Percentiles rank a stretch among this genome's conserved stretches.
Evolutionary conservation across 2,113 vertebrate genomes (phyloP).

Genomic region (Anguilla japonica): DNA sequence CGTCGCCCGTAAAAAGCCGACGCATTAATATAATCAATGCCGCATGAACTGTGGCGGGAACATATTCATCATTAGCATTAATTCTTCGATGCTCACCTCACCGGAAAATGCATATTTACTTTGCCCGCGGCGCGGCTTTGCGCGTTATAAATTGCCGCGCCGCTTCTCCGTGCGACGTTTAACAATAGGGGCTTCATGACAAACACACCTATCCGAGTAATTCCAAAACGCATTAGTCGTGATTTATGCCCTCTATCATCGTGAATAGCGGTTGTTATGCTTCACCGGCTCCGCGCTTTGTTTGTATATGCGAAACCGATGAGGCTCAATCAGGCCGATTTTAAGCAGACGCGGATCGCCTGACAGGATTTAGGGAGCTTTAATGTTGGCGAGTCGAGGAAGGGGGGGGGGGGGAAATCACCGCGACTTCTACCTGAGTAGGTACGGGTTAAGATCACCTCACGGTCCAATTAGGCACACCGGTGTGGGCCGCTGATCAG

Average conservation of each 20-base stretch:
- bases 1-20: not conserved
- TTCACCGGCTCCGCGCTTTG: not conserved
- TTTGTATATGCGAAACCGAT: not conserved
- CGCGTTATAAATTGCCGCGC: not conserved
- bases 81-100: not conserved
- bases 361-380: not conserved
- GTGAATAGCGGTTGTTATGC: not conserved
- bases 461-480: not conserved
- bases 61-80: conserved; percentile 3
- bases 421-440: not conserved
- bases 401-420: not conserved
- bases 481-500: not conserved
- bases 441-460: not conserved
- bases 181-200: not conserved
- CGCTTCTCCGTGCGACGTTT: not conserved
- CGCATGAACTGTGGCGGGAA: not conserved
- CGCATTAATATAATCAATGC: not conserved
- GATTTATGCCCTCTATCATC: not conserved
- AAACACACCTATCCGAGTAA: not conserved
- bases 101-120: conserved; percentile 5
- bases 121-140: not conserved
- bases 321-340: not conserved
- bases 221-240: not conserved
- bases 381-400: not conserved
- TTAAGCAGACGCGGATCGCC: not conserved